A percentile compares a stretch with the other conserved stretches of the same genome.
Conservation (phyloP, 2,797 vertebrate species). For the Miichthys miiuy region DNA sequence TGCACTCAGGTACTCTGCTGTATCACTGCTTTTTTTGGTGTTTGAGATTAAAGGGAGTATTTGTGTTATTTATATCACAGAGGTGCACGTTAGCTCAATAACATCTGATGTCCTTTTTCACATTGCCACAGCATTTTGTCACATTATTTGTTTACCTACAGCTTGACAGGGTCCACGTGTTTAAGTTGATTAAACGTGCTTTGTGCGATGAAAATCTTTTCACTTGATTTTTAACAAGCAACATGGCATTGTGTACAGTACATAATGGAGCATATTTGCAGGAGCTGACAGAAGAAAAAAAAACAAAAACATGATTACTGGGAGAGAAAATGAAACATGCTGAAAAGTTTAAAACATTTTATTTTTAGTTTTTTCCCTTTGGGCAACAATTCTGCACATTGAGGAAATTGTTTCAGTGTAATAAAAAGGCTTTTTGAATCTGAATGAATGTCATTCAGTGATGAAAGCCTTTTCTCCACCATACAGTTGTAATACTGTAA, state of each 20-base stretch:
- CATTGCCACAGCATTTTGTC: conserved; percentile 18
- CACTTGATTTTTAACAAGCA: conserved; percentile 59
- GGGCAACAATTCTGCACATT: too few species aligned
- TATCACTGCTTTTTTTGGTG: conserved; percentile 8
- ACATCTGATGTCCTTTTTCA: conserved; percentile 30
- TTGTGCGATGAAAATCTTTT: conserved; percentile 51
- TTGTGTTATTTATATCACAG: conserved; percentile 37
- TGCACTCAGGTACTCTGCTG: background rate
- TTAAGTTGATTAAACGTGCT: conserved; percentile 70
- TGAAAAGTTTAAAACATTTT: conserved; percentile 35
- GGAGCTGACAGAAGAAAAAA: conserved; percentile 15
- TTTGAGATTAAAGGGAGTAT: conserved; percentile 34
- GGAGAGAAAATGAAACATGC: conserved; percentile 26
- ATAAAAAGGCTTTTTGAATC: background rate
- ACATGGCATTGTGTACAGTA: conserved; percentile 20
- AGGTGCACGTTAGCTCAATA: conserved; percentile 33
- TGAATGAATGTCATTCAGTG: background rate
- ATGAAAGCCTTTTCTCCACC: background rate
- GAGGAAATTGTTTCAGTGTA: background rate
- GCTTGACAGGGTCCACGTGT: conserved; percentile 31
- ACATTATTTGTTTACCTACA: conserved; percentile 59
- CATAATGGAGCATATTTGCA: conserved; percentile 54
- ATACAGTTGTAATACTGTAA: background rate
- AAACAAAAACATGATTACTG: conserved; percentile 35
- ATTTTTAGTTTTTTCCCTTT: conserved; percentile 18